These are phyloP conservation scores for Rhea americana DNA, from an alignment of 2,113 vertebrate genomes.

Conservation along the genomic window DNA sequence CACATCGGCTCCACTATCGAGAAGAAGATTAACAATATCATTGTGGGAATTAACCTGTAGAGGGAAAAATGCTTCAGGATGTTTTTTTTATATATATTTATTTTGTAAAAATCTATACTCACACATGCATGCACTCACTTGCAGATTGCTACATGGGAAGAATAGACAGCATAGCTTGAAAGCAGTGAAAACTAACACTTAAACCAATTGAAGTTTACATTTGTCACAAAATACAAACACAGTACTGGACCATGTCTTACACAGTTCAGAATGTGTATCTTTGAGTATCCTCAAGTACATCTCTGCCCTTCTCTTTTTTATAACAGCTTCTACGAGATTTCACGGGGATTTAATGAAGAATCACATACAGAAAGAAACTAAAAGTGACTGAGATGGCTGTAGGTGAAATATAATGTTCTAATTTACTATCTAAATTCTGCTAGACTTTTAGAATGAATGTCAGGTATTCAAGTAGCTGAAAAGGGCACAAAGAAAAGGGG, in stretches of 20 bases:
- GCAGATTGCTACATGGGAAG: neutral
- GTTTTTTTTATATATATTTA: neutral
- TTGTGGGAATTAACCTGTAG: constrained; percentile 78
- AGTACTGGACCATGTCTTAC: neutral
- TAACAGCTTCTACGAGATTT: neutral
- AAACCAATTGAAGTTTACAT: neutral
- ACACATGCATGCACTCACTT: neutral
- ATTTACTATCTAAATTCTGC: neutral
- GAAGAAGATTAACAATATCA: constrained; percentile 79
- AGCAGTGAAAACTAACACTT: neutral
- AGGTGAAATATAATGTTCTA: neutral
- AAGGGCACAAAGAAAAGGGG: neutral
- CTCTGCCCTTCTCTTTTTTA: neutral
- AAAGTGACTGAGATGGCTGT: neutral
- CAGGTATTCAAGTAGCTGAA: neutral
- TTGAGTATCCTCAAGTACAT: neutral
- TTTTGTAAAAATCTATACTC: neutral
- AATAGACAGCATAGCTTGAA: neutral
- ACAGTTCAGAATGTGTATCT: neutral
- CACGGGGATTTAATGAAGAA: neutral
- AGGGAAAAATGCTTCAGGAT: neutral
- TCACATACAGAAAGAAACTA: neutral
- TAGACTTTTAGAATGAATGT: neutral
- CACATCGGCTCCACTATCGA: constrained; percentile 85
- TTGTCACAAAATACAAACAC: neutral